Percentiles rank a stretch among this genome's conserved stretches.
Evolutionary conservation across 2,888 invertebrate species (phyloP).

Genomic region (Platycheirus albimanus): DNA sequence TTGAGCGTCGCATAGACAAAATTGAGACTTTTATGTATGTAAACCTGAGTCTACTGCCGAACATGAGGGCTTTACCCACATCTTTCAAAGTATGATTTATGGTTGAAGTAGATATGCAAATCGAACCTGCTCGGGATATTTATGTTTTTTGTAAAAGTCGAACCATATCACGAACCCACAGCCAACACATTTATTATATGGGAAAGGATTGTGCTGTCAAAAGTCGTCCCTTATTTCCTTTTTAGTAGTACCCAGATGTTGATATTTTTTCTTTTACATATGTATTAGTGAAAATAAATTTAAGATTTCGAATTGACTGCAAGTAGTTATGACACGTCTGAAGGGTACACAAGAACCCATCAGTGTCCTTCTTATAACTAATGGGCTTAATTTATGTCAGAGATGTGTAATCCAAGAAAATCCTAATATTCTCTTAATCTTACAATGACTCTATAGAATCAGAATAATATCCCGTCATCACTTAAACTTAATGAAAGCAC

Average conservation of each 20-base stretch:
- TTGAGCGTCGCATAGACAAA: neutral
- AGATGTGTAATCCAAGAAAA: neutral
- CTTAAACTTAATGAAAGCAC: constrained; percentile 21
- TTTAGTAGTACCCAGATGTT: no score
- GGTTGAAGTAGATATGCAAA: constrained; percentile 1
- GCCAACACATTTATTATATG: no score
- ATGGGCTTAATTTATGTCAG: neutral
- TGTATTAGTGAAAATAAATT: neutral
- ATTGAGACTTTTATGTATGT: constrained; percentile 4
- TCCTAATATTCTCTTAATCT: neutral
- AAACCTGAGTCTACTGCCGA: neutral
- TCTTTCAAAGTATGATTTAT: constrained; percentile 25
- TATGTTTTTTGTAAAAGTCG: neutral
- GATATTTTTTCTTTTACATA: neutral
- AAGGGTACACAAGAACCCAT: neutral
- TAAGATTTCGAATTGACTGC: neutral
- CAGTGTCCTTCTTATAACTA: neutral
- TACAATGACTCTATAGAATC: neutral
- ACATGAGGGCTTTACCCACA: neutral
- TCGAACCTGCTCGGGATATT: neutral
- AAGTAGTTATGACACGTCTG: constrained; percentile 5
- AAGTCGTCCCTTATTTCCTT: no score
- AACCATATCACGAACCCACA: no score
- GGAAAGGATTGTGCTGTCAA: no score
- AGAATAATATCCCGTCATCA: constrained; percentile 15